A percentile compares a stretch with the other conserved stretches of the same genome.
Conservation (phyloP, 2,113 vertebrate species). For the Clinocottus analis region DNA sequence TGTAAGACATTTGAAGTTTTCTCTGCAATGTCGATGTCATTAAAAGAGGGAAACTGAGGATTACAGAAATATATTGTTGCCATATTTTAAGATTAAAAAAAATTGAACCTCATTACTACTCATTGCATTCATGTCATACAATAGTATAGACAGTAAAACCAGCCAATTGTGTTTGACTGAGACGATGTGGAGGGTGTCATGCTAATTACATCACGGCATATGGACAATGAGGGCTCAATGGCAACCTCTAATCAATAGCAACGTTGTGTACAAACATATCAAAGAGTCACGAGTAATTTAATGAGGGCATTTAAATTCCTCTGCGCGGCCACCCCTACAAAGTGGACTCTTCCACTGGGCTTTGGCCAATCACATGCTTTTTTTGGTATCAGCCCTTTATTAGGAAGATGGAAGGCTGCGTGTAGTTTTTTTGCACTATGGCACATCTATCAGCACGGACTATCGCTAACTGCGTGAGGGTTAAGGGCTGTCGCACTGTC, state of each 20-base stretch:
- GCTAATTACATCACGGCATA: background rate
- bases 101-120: background rate
- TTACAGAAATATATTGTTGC: background rate
- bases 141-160: background rate
- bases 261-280: fast-evolving
- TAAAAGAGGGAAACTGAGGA: background rate
- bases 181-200: no score
- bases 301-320: background rate
- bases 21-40: background rate
- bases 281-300: background rate
- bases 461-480: no score
- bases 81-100: background rate
- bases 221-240: background rate
- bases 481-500: no score
- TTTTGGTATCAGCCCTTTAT: conserved; percentile 46
- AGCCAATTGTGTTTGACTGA: background rate
- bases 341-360: conserved; percentile 22
- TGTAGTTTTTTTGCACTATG: background rate
- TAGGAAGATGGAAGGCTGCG: background rate
- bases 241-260: background rate
- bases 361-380: conserved; percentile 66
- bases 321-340: background rate
- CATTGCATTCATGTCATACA: background rate
- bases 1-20: background rate
- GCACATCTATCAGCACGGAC: no score